A percentile compares a stretch with the other conserved stretches of the same genome.
Conservation (phyloP, 2,113 vertebrate genomes). For the Elephas maximus region DNA sequence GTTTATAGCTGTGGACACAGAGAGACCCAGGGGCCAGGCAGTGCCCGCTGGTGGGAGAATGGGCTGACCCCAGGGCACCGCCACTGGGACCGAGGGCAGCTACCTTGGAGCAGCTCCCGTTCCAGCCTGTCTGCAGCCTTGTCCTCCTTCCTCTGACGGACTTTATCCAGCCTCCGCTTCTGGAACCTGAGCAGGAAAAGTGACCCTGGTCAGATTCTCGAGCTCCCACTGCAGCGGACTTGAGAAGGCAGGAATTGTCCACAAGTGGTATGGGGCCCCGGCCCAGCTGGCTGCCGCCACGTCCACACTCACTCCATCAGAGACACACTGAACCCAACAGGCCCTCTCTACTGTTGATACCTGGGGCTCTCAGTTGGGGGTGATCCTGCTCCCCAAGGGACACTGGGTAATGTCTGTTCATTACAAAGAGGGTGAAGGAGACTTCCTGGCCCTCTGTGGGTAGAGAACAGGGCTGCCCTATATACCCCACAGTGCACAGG, state of each 20-base stretch:
- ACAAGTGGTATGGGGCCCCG: no score
- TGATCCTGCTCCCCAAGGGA: no score
- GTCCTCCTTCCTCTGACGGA: slow-evolving; percentile 89
- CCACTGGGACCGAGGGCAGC: not conserved
- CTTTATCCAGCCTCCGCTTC: slow-evolving; percentile 87
- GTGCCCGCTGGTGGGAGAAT: not conserved
- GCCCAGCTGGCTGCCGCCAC: not conserved
- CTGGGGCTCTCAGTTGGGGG: not conserved
- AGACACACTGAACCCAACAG: not conserved
- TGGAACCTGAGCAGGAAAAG: slow-evolving; percentile 88
- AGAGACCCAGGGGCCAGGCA: not conserved
- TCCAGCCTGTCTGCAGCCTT: slow-evolving; percentile 88
- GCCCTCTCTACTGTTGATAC: not conserved
- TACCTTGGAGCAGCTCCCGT: slow-evolving; percentile 92
- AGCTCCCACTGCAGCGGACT: accelerated
- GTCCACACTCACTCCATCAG: not conserved
- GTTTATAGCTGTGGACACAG: accelerated
- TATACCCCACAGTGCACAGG: no score
- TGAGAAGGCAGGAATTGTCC: not conserved
- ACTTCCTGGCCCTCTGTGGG: not conserved
- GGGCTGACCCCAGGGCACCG: not conserved
- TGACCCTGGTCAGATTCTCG: accelerated
- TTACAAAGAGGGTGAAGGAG: not conserved
- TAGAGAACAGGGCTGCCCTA: not conserved
- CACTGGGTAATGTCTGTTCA: not conserved